These are phyloP conservation scores for Urocynchramus pylzowi DNA, from an alignment of 2,113 vertebrate genomes.

Conservation along the genomic window DNA sequence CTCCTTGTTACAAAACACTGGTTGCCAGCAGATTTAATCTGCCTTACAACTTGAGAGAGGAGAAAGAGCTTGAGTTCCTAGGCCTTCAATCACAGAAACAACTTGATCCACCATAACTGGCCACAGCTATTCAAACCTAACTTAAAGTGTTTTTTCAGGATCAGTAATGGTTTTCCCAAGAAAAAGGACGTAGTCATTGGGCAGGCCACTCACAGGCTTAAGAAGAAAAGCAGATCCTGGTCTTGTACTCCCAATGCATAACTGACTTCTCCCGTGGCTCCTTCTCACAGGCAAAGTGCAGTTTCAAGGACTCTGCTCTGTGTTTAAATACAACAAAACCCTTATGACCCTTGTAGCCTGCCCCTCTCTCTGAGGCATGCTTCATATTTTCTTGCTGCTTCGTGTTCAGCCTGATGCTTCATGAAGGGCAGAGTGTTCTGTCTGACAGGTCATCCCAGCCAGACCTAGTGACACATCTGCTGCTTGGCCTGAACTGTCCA, in stretches of 20 bases:
- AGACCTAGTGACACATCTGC: background rate
- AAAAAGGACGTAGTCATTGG: background rate
- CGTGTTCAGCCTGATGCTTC: background rate
- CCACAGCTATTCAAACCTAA: background rate
- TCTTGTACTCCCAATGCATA: background rate
- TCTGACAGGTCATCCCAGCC: background rate
- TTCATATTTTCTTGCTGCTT: background rate
- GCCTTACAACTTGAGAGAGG: background rate
- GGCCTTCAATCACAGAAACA: background rate
- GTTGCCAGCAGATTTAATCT: background rate
- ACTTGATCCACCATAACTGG: background rate
- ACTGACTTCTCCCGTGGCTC: background rate
- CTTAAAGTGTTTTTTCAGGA: background rate
- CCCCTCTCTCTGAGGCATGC: background rate
- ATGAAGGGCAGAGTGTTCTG: background rate
- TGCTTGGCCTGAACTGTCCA: background rate
- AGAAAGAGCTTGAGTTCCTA: background rate
- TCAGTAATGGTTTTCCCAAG: background rate
- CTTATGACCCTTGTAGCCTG: background rate
- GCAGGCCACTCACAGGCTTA: background rate
- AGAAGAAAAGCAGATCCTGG: background rate
- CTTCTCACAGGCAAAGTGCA: background rate
- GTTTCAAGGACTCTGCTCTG: background rate
- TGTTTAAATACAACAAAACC: background rate
- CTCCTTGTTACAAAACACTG: background rate